Percentiles rank a stretch among this genome's conserved stretches.
These are phyloP conservation scores for Morbakka virulenta DNA, from an alignment of 30 jellyfish, hydroid and myxozoan genomes.

Conservation along the genomic window DNA sequence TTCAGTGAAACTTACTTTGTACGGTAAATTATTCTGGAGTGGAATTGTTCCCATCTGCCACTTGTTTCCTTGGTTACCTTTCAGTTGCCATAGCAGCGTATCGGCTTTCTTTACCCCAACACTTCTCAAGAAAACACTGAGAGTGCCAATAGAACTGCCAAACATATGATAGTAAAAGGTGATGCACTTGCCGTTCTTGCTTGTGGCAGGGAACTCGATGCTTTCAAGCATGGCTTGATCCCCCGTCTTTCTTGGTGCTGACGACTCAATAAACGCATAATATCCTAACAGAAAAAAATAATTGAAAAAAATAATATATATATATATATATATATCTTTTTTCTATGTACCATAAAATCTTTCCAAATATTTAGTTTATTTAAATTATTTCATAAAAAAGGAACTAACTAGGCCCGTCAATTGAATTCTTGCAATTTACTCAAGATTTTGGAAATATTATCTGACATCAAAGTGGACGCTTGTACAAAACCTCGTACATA, in stretches of 20 bases:
- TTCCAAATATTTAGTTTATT: neutral
- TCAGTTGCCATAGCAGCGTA: conserved; percentile 74
- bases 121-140: conserved; percentile 60
- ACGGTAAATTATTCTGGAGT: conserved; percentile 26
- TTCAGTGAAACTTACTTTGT: conserved; percentile 47
- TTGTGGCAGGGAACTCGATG: conserved; percentile 80
- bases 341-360: neutral
- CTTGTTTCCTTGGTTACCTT: conserved; percentile 84
- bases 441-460: too few species aligned
- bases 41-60: conserved; percentile 86
- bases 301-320: too few species aligned
- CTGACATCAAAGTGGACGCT: too few species aligned
- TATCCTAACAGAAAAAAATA: conserved; percentile 42
- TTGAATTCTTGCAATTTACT: too few species aligned
- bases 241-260: conserved; percentile 88
- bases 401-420: too few species aligned
- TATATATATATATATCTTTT: too few species aligned
- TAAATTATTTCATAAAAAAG: too few species aligned
- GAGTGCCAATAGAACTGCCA: conserved; percentile 86
- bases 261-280: conserved; percentile 84
- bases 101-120: conserved; percentile 55
- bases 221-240: conserved; percentile 88
- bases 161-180: conserved; percentile 96
- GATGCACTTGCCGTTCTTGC: conserved; percentile 77
- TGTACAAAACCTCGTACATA: too few species aligned